Evolutionary conservation across 2,113 vertebrate genomes (phyloP), one percentile per base, ranked within the genome.

Genomic region (Drymodes brunneopygia): DNA sequence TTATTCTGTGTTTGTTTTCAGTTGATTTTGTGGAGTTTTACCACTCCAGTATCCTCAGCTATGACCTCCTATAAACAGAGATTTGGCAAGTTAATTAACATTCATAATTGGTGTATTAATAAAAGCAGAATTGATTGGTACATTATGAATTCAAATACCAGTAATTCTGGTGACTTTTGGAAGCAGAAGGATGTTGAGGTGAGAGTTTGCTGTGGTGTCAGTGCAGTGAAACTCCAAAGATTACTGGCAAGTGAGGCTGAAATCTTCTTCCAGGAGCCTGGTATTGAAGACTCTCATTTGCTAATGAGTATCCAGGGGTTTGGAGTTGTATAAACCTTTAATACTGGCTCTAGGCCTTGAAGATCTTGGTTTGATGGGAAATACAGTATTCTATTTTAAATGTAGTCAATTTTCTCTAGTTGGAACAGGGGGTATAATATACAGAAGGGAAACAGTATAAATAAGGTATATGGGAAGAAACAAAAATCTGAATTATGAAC

Each of bases 141-240:
- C 18, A 29, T 0, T 0, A 31, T 42, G 35, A 31, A 10, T 36
- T 79, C 4, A 1, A 22, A 24, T 24, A 15, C 29, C 10, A 23
- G 0, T 48, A 25, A n/a, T 33, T 44, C 44, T 53, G 44, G 22
- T 80, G 71, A 15, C 7, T 5, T 75, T 29, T 40, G 33, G 45
- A 79, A 82, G 48, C 53, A 67, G 19, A 31, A 57, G 16, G 10
- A 48, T 11, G 10, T 36, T 62, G 17, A 50, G 33, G 28, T 57
- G 23, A n/a, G 53, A 27, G 25, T 50, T 91, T 54, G 23, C 42
- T 66, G 23, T 27, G 12, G 7, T 62, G 11, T 62, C 27, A 24
- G 7, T 54, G 35, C 3, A 2, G 33, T 44, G 53, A 44, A 81
- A 81, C 23, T 57, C 54, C 3, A 10, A 18, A 54, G 18, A 7